phyloP scores from a whole-genome alignment of 2,797 vertebrate species.

The Onychomys arenicola region DNA sequence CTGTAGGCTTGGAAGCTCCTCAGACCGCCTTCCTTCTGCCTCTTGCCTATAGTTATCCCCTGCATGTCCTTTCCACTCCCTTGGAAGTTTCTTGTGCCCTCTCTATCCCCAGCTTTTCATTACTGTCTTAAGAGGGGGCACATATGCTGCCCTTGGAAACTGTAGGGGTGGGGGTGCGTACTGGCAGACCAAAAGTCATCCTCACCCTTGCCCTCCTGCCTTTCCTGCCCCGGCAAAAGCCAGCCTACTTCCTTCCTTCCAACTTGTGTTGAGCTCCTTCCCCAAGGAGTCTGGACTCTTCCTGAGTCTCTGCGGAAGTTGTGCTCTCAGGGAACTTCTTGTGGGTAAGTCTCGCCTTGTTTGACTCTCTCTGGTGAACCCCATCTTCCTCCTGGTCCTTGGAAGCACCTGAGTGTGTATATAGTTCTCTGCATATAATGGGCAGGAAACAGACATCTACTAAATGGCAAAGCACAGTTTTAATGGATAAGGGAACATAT shows the following conservation, averaged over 20 bases:
- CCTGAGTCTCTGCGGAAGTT: background rate
- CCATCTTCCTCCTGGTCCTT: background rate
- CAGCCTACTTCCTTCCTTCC: background rate
- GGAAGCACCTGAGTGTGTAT: background rate
- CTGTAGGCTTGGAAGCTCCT: background rate
- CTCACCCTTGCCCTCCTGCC: background rate
- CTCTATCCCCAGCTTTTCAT: background rate
- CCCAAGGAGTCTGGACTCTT: background rate
- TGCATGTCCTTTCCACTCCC: background rate
- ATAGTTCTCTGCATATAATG: background rate
- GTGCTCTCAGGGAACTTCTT: background rate
- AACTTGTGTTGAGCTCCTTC: background rate
- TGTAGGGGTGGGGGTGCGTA: fast-evolving
- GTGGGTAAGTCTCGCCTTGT: background rate
- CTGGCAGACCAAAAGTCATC: background rate
- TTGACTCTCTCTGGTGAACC: background rate
- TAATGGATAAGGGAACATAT: background rate
- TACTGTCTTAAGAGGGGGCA: background rate
- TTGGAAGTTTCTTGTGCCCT: background rate
- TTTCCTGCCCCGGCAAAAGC: background rate
- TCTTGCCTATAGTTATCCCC: background rate
- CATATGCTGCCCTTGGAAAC: background rate
- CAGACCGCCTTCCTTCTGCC: background rate
- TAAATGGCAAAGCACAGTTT: background rate
- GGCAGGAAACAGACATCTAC: background rate